Percentiles rank a stretch among this genome's conserved stretches.
Evolutionary conservation across 2,888 invertebrate genomes (phyloP).

Genomic region (Parthenolecanium corni): DNA sequence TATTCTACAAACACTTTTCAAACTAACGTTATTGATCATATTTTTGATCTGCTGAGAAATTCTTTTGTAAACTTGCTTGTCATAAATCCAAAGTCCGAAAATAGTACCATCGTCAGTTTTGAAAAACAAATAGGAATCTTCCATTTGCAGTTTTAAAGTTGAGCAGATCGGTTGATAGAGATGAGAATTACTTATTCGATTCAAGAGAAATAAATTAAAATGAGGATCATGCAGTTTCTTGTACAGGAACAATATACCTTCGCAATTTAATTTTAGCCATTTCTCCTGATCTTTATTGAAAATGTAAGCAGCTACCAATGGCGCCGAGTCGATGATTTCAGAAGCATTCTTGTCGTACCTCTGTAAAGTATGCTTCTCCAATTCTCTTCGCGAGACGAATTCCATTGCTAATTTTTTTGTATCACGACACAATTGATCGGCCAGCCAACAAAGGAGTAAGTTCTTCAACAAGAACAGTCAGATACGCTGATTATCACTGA

Average conservation of each 20-base stretch:
- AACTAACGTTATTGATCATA: constrained; percentile 10
- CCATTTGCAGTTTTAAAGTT: constrained; percentile 12
- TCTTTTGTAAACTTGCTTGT: neutral
- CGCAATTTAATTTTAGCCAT: constrained; percentile 21
- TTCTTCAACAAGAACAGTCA: too few relatives aligned
- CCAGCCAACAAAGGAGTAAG: too few relatives aligned
- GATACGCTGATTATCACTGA: too few relatives aligned
- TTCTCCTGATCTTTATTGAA: constrained; percentile 4
- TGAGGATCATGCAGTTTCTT: constrained; percentile 14
- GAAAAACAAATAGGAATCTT: constrained; percentile 17
- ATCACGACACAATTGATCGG: too few relatives aligned
- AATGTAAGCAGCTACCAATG: constrained; percentile 14
- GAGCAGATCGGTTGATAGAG: constrained; percentile 17
- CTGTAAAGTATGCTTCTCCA: constrained; percentile 10
- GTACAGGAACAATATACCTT: constrained; percentile 18
- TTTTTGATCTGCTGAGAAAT: constrained; percentile 17
- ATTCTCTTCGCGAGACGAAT: constrained; percentile 9
- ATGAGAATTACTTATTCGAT: constrained; percentile 15
- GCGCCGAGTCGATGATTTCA: constrained; percentile 18
- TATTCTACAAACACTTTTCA: neutral
- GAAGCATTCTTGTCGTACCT: constrained; percentile 18
- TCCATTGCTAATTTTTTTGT: constrained; percentile 5
- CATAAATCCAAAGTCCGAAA: constrained; percentile 17
- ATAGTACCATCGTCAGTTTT: constrained; percentile 15
- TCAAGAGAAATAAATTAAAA: constrained; percentile 15